Conservation (phyloP, 2,888 invertebrate genomes). For the Rotaria sp. region DNA sequence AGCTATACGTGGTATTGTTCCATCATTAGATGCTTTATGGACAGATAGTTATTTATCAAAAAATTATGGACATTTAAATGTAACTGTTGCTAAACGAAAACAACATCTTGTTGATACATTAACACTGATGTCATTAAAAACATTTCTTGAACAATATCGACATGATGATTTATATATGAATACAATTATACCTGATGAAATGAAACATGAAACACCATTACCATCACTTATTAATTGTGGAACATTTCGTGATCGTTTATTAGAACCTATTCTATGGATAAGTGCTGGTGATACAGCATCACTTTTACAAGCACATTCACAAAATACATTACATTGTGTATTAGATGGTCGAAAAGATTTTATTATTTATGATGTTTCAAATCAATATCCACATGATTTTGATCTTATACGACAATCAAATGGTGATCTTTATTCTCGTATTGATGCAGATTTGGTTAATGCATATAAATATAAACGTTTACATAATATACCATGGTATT, state of each 20-base stretch:
- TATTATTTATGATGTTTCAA: slow-evolving; percentile 42
- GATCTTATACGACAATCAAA: slow-evolving; percentile 31
- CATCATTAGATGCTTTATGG: slow-evolving; percentile 48
- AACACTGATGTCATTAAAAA: slow-evolving; percentile 47
- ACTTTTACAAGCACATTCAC: slow-evolving; percentile 51
- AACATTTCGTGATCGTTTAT: slow-evolving; percentile 42
- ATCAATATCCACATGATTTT: slow-evolving; percentile 16
- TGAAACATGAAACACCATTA: slow-evolving; percentile 51
- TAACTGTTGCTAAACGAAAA: slow-evolving; percentile 45
- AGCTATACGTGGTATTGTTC: slow-evolving; percentile 46
- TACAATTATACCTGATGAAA: slow-evolving; percentile 48
- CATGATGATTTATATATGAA: slow-evolving; percentile 46
- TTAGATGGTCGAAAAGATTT: slow-evolving; percentile 55
- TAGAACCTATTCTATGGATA: slow-evolving; percentile 54
- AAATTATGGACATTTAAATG: slow-evolving; percentile 46
- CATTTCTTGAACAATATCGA: slow-evolving; percentile 45
- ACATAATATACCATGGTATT: slow-evolving; percentile 50
- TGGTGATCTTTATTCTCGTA: slow-evolving; percentile 48
- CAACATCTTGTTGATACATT: slow-evolving; percentile 42
- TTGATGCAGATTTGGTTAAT: slow-evolving; percentile 53
- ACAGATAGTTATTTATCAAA: slow-evolving; percentile 49
- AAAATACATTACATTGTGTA: slow-evolving; percentile 54
- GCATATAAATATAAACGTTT: slow-evolving; percentile 48
- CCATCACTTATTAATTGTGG: slow-evolving; percentile 40
- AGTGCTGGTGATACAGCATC: slow-evolving; percentile 52